Evolutionary conservation across 2,797 vertebrate genomes (phyloP).

Genomic region (Fistularia commersonii): DNA sequence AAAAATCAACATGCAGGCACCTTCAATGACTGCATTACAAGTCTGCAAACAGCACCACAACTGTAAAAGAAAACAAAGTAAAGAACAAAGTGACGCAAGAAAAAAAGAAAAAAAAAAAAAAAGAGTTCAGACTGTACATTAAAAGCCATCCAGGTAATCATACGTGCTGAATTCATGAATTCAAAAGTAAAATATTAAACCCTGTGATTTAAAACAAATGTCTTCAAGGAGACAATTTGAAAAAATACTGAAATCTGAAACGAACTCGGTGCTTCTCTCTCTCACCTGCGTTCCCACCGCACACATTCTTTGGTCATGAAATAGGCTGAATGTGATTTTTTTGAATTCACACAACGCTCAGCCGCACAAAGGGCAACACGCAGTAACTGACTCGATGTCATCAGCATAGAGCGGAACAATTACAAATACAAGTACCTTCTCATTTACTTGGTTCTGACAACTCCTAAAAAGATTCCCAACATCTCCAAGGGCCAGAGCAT

Average conservation of each 20-base stretch:
- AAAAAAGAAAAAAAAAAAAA: constrained; percentile 20
- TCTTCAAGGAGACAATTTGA: neutral
- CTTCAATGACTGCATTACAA: constrained; percentile 33
- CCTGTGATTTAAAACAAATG: neutral
- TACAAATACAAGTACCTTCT: neutral
- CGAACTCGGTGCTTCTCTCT: constrained; percentile 26
- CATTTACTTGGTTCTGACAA: no score
- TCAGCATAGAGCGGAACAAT: neutral
- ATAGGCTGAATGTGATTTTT: constrained; percentile 35
- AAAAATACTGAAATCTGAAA: constrained; percentile 48
- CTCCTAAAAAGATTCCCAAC: neutral
- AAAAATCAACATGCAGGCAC: constrained; percentile 35
- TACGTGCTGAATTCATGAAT: constrained; percentile 10
- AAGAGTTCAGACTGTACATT: constrained; percentile 3
- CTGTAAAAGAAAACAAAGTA: constrained; percentile 32
- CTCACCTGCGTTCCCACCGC: constrained; percentile 27
- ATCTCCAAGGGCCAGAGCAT: no score
- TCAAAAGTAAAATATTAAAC: neutral
- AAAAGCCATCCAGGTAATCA: constrained; percentile 11
- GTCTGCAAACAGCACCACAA: constrained; percentile 52
- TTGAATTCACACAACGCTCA: constrained; percentile 21
- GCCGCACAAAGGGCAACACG: constrained; percentile 51
- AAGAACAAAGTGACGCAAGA: constrained; percentile 46
- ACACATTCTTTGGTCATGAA: constrained; percentile 75
- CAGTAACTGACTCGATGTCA: constrained; percentile 20